Evolutionary conservation across 2,888 invertebrate genomes (phyloP), one percentile per base, ranked within the genome.

Genomic region (Amblyjoppa proteus): DNA sequence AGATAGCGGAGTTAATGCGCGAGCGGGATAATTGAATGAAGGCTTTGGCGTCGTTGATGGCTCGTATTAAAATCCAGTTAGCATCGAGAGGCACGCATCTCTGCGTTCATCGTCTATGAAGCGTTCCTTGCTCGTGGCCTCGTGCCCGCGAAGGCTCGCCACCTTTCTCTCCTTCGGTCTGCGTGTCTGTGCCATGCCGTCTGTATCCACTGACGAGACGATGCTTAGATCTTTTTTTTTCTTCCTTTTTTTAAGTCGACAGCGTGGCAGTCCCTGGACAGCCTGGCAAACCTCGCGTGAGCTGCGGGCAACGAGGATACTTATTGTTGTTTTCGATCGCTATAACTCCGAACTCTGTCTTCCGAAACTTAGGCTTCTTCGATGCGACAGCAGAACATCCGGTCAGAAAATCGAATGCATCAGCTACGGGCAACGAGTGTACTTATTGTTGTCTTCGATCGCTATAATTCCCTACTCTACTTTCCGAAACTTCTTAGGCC

Each of bases 11-110:
- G 45, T 66, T 83, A 85, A 83, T 83, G 49, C 58, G 74, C 83
- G 85, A 85, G 82, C 79, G 82, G 82, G 38, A 79, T 83, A 82
- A 85, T 83, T 78, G 78, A 85, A 85, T 85, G 85, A 85, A 83
- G 83, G 85, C 82, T 74, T 77, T 69, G 74, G 58, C 56, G 25
- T 53, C 81, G 73, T 74, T 85, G 83, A 85, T 83, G 83, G 70
- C 73, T 70, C 85, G 61, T 83, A 85, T 85, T 85, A 82, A 83
- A 85, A 85, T 75, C 83, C 83, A 82, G 85, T 85, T 83, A 83
- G 85, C 82, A 75, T 69, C 28, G 58, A 25, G 51, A 58, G 58
- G 64, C 64, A 64, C 64, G 73, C 73, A 73, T 58, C 73, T 58
- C 41, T 41, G 58, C 73, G 41, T 25, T 38, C 38, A 58, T 73